A percentile compares a stretch with the other conserved stretches of the same genome.
Evolutionary conservation across 2,888 invertebrate genomes (phyloP).

Genomic region (Glaucopsyche alexis): DNA sequence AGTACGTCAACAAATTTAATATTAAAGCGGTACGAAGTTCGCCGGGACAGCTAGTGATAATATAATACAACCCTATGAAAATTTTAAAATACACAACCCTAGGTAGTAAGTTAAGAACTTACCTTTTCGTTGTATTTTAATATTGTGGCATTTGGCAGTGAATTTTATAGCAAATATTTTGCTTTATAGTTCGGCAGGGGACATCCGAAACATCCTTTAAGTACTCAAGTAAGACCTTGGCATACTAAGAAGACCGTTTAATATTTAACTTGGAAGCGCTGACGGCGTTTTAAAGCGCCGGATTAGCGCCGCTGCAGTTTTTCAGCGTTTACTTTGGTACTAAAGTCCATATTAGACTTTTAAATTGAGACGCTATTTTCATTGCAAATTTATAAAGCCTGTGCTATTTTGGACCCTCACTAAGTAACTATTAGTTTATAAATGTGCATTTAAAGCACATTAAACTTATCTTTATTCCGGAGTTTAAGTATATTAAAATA

Average conservation of each 20-base stretch:
- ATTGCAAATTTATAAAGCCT: slow-evolving; percentile 28
- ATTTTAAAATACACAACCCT: too few species aligned
- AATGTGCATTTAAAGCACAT: slow-evolving; percentile 24
- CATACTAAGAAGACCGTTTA: not conserved
- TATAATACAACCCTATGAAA: too few species aligned
- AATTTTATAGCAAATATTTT: too few species aligned
- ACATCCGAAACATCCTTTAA: too few species aligned
- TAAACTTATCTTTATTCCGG: not conserved
- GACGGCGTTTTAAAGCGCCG: slow-evolving; percentile 17
- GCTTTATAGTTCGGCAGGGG: too few species aligned
- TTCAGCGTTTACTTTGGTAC: slow-evolving; percentile 15
- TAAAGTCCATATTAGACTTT: slow-evolving; percentile 30
- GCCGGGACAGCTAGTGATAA: too few species aligned
- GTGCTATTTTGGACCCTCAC: slow-evolving; percentile 22
- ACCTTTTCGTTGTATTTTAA: too few species aligned
- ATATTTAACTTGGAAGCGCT: slow-evolving; percentile 29
- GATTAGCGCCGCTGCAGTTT: slow-evolving; percentile 28
- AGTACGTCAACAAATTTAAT: too few species aligned
- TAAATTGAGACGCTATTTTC: slow-evolving; percentile 24
- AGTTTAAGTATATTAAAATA: slow-evolving; percentile 15
- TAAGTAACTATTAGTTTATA: slow-evolving; percentile 18
- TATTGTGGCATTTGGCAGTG: too few species aligned
- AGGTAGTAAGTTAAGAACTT: too few species aligned
- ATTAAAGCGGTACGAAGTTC: too few species aligned
- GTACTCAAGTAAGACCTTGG: too few species aligned